Percentiles rank a stretch among this genome's conserved stretches.
Evolutionary conservation across 2,797 vertebrate genomes (phyloP).

Genomic region (Anabacerthia variegaticeps): DNA sequence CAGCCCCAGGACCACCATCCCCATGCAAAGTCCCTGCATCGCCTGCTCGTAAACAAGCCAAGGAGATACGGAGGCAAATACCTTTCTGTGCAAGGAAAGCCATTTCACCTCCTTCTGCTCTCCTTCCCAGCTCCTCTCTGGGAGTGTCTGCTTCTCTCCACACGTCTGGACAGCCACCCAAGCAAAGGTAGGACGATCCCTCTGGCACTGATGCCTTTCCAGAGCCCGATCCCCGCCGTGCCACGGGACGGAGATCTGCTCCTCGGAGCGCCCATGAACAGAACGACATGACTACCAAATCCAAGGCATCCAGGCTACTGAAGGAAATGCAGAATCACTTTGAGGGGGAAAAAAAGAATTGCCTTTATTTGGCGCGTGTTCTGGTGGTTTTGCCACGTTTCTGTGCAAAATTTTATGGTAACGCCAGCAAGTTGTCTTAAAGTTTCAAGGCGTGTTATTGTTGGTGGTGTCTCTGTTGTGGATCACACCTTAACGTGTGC

Average conservation of each 20-base stretch:
- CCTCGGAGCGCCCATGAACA: neutral
- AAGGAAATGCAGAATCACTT: slow-evolving; percentile 31
- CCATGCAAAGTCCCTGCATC: neutral
- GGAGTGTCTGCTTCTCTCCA: slow-evolving; percentile 1
- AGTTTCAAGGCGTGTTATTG: slow-evolving; percentile 17
- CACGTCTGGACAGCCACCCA: neutral
- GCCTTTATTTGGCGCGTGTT: slow-evolving; percentile 10
- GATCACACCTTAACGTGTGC: slow-evolving; percentile 17
- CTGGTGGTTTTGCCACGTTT: neutral
- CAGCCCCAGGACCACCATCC: neutral
- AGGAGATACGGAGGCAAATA: slow-evolving; percentile 37
- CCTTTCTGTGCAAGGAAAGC: slow-evolving; percentile 37
- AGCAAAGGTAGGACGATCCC: neutral
- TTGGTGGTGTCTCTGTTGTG: neutral
- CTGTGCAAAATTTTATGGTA: neutral
- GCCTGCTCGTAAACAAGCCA: neutral
- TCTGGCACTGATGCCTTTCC: neutral
- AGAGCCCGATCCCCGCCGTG: neutral
- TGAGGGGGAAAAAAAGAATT: neutral
- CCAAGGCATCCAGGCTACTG: slow-evolving; percentile 13
- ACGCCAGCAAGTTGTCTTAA: slow-evolving; percentile 18
- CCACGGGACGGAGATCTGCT: neutral
- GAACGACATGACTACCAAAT: neutral
- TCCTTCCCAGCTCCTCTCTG: slow-evolving; percentile 36
- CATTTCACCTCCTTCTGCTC: neutral